Conservation (phyloP, 1,140 invertebrate species). For the Heliconius himera region DNA sequence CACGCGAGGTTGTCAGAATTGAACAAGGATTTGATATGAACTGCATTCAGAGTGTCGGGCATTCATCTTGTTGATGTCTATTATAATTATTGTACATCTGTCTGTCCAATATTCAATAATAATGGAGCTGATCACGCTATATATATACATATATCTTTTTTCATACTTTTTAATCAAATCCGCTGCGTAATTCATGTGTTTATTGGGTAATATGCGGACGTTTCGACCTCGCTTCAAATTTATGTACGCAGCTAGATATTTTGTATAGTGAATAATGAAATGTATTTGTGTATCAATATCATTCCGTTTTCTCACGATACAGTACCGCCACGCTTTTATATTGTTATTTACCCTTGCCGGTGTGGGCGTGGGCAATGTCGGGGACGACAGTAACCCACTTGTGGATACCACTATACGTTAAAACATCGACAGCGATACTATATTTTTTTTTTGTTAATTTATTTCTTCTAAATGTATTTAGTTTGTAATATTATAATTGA, state of each 20-base stretch:
- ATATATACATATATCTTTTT: slow-evolving; percentile 19
- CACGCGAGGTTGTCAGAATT: slow-evolving; percentile 35
- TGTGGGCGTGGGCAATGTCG: not conserved
- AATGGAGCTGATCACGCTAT: slow-evolving; percentile 29
- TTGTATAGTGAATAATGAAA: slow-evolving; percentile 24
- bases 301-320: not conserved
- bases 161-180: slow-evolving; percentile 29
- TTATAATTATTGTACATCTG: slow-evolving; percentile 29
- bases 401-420: not conserved
- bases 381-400: not conserved
- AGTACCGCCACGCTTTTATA: not conserved
- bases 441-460: not conserved
- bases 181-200: slow-evolving; percentile 37
- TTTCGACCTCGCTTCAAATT: slow-evolving; percentile 36
- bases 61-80: slow-evolving; percentile 46
- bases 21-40: slow-evolving; percentile 44
- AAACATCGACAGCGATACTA: not conserved
- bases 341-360: not conserved
- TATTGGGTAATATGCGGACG: slow-evolving; percentile 21
- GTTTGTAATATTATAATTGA: no score
- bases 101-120: slow-evolving; percentile 24
- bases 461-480: not conserved
- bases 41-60: slow-evolving; percentile 59
- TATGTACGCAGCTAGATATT: slow-evolving; percentile 31
- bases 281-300: slow-evolving; percentile 24